phyloP scores from a whole-genome alignment of 2,113 vertebrate species.

The Microtus montanus region DNA sequence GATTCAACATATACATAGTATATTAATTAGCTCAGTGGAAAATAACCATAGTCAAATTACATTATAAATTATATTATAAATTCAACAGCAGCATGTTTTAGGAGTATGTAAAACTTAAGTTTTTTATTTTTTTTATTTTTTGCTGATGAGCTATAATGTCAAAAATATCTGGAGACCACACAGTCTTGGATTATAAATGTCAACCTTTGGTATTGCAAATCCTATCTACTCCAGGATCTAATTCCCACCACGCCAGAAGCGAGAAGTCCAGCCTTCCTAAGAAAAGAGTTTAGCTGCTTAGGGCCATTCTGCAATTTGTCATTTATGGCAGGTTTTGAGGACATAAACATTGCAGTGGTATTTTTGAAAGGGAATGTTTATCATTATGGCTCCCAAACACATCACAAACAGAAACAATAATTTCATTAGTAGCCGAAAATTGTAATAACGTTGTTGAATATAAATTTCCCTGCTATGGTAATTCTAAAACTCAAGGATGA shows the following conservation, averaged over 20 bases:
- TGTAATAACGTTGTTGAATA: conserved; percentile 77
- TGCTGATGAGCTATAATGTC: background rate
- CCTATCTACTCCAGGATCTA: background rate
- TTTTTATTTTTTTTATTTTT: background rate
- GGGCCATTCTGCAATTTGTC: conserved; percentile 66
- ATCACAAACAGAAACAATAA: conserved; percentile 80
- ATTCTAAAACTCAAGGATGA: conserved; percentile 73
- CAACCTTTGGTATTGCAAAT: background rate
- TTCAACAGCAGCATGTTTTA: background rate
- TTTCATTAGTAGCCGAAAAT: conserved; percentile 79
- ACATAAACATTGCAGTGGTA: conserved; percentile 70
- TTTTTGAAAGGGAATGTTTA: conserved; percentile 74
- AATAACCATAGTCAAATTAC: conserved; percentile 35
- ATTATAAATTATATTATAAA: conserved; percentile 40
- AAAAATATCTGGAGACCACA: background rate
- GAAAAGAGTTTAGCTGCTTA: conserved; percentile 41
- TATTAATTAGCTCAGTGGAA: conserved; percentile 11
- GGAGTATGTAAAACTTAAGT: background rate
- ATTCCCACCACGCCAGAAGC: background rate
- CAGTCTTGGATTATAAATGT: background rate
- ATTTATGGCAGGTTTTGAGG: conserved; percentile 70
- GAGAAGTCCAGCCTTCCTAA: background rate
- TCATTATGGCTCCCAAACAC: conserved; percentile 75
- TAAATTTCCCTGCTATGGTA: conserved; percentile 76
- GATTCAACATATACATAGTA: background rate